Base-by-base conservation (phyloP, 2,888 invertebrate species). In the Vandiemenella viatica region DNA sequence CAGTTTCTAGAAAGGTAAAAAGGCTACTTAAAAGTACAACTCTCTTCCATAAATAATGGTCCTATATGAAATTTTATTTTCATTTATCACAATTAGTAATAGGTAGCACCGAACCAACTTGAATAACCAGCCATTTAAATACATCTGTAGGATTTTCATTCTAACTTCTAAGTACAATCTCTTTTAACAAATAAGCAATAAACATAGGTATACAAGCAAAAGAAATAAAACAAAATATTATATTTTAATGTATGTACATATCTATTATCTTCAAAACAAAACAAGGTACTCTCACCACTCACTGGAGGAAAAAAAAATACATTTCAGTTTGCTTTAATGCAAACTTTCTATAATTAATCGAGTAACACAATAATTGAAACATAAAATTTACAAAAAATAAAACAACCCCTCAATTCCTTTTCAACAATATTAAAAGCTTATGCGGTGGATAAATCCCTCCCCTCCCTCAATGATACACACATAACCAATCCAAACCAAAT, bases 401-500 rank as follows among this genome's bases (percentile, higher is more conserved):
- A 46, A 46, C 40, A 40, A 38, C 22, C 46, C 46, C 41, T 46
- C 22, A 23, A 46, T 21, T 44, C 44, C 40, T 41, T 37, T 16
- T 37, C 38, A 38, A 38, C 17, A 38, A 38, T 38, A 10, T 15
- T 38, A 18, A 18, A 15, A 38, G n/a, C n/a, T n/a, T n/a, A n/a
- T n/a, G n/a, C n/a, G n/a, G n/a, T n/a, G n/a, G n/a, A n/a, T n/a
- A n/a, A 18, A 42, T 13, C n/a, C 17, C 42, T 20, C n/a, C n/a
- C 18, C 21, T 42, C 42, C 21, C n/a, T 21, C n/a, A 20, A 13
- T 20, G 19, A 42, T 32, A 4, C 10, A 13, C 10, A 32, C 32
- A 6, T 20, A 19, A 42, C 18, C 13, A 21, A 20, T n/a, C 42
- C 19, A 7, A 19, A 20, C 20, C 6, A n/a, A 20, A 8, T 20